These are phyloP conservation scores for Drepana arcuata DNA, from an alignment of 1,140 invertebrate genomes.

Conservation along the genomic window DNA sequence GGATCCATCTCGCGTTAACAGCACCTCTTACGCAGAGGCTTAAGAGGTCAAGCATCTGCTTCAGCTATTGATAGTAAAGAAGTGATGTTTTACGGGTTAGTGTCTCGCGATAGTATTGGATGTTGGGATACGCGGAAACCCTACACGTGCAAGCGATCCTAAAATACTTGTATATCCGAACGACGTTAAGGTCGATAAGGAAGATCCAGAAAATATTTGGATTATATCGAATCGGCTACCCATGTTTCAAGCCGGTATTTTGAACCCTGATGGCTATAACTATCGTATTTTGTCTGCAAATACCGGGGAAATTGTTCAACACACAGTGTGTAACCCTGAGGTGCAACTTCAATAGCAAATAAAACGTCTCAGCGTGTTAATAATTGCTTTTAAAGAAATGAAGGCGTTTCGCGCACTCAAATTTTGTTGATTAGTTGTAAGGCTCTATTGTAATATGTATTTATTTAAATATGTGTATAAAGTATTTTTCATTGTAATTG, in stretches of 20 bases:
- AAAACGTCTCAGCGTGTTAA: not conserved
- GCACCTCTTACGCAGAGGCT: conserved; percentile 73
- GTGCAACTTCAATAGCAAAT: conserved; percentile 5
- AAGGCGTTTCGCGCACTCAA: conserved; percentile 13
- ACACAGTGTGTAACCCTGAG: conserved; percentile 79
- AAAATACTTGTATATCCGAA: conserved; percentile 82
- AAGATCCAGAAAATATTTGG: conserved; percentile 80
- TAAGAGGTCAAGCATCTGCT: conserved; percentile 79
- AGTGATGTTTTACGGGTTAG: conserved; percentile 85
- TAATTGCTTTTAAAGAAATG: not conserved
- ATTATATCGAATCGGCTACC: conserved; percentile 82
- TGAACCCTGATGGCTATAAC: conserved; percentile 79
- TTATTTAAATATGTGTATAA: not conserved
- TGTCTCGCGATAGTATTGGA: conserved; percentile 80
- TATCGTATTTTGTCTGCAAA: conserved; percentile 79
- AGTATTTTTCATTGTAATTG: not conserved
- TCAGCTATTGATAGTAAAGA: conserved; percentile 80
- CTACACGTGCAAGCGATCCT: conserved; percentile 75
- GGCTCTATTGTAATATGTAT: not conserved
- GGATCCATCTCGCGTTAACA: conserved; percentile 72
- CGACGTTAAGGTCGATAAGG: conserved; percentile 82
- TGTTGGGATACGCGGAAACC: conserved; percentile 86
- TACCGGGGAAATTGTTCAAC: conserved; percentile 73
- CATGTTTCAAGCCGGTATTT: conserved; percentile 75
- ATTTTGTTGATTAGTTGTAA: not conserved